Evolutionary conservation across 2,113 vertebrate genomes (phyloP).

Genomic region (Sminthopsis crassicaudata): DNA sequence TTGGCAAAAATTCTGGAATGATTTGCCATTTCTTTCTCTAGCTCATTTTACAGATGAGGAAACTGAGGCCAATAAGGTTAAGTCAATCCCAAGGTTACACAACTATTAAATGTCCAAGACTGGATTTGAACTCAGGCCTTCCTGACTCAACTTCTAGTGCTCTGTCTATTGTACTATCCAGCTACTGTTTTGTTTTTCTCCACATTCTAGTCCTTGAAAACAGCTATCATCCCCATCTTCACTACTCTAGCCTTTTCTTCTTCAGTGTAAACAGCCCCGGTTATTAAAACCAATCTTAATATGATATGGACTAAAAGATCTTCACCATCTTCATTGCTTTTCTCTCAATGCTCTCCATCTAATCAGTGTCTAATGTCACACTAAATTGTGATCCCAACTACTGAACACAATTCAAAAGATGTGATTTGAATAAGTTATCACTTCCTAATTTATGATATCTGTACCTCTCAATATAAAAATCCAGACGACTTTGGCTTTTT

Average conservation of each 20-base stretch:
- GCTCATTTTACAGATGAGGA: not conserved
- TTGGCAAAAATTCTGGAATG: not conserved
- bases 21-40: not conserved
- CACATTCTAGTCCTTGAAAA: not conserved
- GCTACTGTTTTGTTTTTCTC: too few relatives aligned
- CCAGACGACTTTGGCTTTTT: not conserved
- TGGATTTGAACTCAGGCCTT: not conserved
- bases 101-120: not conserved
- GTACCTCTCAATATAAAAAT: not conserved
- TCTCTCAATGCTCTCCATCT: not conserved
- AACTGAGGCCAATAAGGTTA: not conserved
- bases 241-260: not conserved
- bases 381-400: not conserved
- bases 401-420: not conserved
- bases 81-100: not conserved
- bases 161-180: not conserved
- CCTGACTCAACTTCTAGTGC: not conserved
- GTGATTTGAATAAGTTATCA: not conserved
- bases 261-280: not conserved
- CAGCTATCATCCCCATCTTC: not conserved
- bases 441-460: not conserved
- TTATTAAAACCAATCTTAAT: not conserved
- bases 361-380: not conserved
- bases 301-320: not conserved
- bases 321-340: not conserved